phyloP scores from a whole-genome alignment of 2,113 vertebrate species.

The Piaya cayana region DNA sequence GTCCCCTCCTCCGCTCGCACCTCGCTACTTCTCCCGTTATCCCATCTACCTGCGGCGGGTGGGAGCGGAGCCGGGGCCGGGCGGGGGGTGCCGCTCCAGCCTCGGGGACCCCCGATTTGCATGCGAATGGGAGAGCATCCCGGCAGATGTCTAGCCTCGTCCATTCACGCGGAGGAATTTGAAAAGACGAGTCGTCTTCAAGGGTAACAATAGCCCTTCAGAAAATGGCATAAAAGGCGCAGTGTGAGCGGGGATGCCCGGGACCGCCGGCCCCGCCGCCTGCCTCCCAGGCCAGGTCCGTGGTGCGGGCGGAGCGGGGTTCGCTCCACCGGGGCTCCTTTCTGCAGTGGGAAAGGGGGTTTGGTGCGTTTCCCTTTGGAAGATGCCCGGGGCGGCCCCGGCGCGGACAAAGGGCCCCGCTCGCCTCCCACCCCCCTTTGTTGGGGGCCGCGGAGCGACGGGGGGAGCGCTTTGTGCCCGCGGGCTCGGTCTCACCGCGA shows the following conservation, averaged over 20 bases:
- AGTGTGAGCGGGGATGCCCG: constrained; percentile 69
- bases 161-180: constrained; percentile 73
- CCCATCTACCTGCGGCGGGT: not conserved
- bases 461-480: constrained; percentile 10
- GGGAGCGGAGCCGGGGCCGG: too few species aligned
- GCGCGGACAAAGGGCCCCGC: not conserved
- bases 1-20: too few species aligned
- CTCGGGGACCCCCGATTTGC: constrained; percentile 81
- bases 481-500: not conserved
- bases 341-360: too few species aligned
- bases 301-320: not conserved
- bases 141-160: constrained; percentile 86
- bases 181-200: constrained; percentile 76
- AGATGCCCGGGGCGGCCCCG: too few species aligned
- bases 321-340: too few species aligned
- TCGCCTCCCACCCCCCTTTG: constrained; percentile 27
- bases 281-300: constrained; percentile 17
- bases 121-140: constrained; percentile 84
- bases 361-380: too few species aligned
- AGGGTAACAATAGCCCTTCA: constrained; percentile 76
- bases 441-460: constrained; percentile 10
- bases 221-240: constrained; percentile 72
- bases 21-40: not conserved
- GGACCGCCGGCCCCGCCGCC: constrained; percentile 72
- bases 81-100: constrained; percentile 30